These are phyloP conservation scores for Stegana nigrithorax DNA, from an alignment of 2,888 invertebrate genomes.

Conservation along the genomic window DNA sequence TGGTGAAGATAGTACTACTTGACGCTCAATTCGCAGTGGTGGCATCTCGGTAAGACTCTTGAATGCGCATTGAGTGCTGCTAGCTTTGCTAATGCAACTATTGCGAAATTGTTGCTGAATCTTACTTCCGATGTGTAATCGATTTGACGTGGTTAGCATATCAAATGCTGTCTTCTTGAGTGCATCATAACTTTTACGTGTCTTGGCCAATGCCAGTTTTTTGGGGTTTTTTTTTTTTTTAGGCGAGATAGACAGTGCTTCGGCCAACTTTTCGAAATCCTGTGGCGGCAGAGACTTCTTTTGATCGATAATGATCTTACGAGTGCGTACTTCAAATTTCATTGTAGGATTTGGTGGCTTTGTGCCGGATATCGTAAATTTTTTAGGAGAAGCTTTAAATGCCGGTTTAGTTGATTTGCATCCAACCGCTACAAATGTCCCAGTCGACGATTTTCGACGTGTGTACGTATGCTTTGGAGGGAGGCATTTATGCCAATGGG, in stretches of 20 bases:
- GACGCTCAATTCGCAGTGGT: too few relatives aligned
- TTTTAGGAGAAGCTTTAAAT: too few relatives aligned
- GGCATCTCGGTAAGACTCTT: slow-evolving; percentile 36
- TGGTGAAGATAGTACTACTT: too few relatives aligned
- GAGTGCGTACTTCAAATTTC: slow-evolving; percentile 42
- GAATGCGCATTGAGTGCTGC: slow-evolving; percentile 38
- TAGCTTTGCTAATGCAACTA: slow-evolving; percentile 41
- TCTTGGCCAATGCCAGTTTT: slow-evolving; percentile 42
- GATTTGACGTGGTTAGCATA: slow-evolving; percentile 50
- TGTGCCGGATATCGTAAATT: slow-evolving; percentile 22
- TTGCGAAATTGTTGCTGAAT: slow-evolving; percentile 37
- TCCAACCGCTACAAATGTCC: slow-evolving; percentile 34
- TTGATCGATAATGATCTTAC: slow-evolving; percentile 53
- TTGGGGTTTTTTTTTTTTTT: slow-evolving; percentile 24
- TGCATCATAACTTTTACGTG: slow-evolving; percentile 39
- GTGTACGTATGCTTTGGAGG: slow-evolving; percentile 56
- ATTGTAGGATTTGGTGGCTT: slow-evolving; percentile 39
- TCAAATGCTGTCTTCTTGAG: slow-evolving; percentile 58
- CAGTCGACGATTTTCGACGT: slow-evolving; percentile 28
- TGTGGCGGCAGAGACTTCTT: slow-evolving; percentile 38
- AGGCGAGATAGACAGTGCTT: too few relatives aligned
- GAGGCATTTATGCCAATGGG: slow-evolving; percentile 47
- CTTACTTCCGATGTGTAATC: slow-evolving; percentile 11
- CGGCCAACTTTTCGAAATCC: slow-evolving; percentile 29
- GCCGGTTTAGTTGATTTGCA: slow-evolving; percentile 11